Percentiles rank a stretch among this genome's conserved stretches.
Conservation (phyloP, 2,113 vertebrate species). For the Leucosticte australis region DNA sequence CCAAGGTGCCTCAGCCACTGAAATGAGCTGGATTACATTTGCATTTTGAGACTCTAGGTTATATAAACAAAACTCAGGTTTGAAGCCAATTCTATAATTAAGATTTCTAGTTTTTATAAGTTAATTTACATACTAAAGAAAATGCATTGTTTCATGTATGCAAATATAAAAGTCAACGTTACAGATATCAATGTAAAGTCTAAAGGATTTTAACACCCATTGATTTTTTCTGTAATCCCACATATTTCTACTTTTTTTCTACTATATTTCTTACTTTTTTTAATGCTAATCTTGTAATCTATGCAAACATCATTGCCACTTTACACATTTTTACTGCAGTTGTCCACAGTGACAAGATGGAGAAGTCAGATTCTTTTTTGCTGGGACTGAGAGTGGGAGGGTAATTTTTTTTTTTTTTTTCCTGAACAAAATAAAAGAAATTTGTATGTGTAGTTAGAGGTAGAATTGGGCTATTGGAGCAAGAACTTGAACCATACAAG, state of each 20-base stretch:
- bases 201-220: not conserved
- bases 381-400: not conserved
- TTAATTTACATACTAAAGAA: not conserved
- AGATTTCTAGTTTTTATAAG: not conserved
- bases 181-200: not conserved
- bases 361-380: not conserved
- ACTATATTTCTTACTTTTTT: not conserved
- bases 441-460: not conserved
- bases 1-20: not conserved
- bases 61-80: not conserved
- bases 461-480: not conserved
- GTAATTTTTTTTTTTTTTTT: not conserved
- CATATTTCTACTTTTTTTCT: not conserved
- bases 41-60: not conserved
- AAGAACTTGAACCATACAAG: not conserved
- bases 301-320: not conserved
- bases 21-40: not conserved
- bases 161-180: not conserved
- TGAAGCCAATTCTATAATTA: not conserved
- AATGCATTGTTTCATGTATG: accelerated
- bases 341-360: not conserved
- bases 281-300: not conserved
- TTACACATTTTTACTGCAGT: not conserved
- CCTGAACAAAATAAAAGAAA: accelerated
- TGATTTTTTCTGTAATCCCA: not conserved